Evolutionary conservation across 2,888 invertebrate genomes (phyloP), one percentile per base, ranked within the genome.

Genomic region (Andrena praecox): DNA sequence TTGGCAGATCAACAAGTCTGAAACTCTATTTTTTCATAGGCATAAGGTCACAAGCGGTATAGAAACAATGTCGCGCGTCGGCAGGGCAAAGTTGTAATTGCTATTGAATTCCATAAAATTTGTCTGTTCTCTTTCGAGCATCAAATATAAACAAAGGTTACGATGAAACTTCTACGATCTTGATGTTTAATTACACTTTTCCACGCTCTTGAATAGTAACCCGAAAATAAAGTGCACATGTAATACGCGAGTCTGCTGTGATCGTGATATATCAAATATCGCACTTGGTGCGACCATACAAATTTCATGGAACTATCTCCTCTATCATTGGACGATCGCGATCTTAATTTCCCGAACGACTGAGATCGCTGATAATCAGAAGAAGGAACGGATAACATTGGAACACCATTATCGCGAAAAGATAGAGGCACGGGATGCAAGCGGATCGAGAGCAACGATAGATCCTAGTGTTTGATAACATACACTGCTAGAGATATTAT

Each of bases 401-500:
- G 68, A 74, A 66, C 59, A 75, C 81, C 70, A 63, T 82, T 67
- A 71, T 76, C 82, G 82, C 52, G 72, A 69, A 48, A 62, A 29
- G 33, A 60, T 72, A 77, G 68, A 48, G 54, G 54, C 50, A 78
- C 62, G 69, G 62, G 59, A 79, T 73, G 59, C 78, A 78, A 87
- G 54, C 76, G 64, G 67, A 79, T 74, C 71, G 74, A 78, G 83
- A 78, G 75, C 73, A 84, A 84, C 73, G 83, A 84, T 82, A 82
- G 78, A 75, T 63, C 71, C 68, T 84, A 82, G 85, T 69, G 70
- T 87, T 70, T 87, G 86, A 80, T 82, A 56, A 56, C 56, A 78
- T 82, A 85, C 84, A 85, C 89, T 84, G 89, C 78, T 79, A 86
- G 72, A 81, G 87, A 85, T 87, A 89, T 90, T 88, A 90, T 91